These are phyloP conservation scores for Phenganax marumi DNA, from an alignment of 92 coral and sea anemone genomes.

Conservation along the genomic window DNA sequence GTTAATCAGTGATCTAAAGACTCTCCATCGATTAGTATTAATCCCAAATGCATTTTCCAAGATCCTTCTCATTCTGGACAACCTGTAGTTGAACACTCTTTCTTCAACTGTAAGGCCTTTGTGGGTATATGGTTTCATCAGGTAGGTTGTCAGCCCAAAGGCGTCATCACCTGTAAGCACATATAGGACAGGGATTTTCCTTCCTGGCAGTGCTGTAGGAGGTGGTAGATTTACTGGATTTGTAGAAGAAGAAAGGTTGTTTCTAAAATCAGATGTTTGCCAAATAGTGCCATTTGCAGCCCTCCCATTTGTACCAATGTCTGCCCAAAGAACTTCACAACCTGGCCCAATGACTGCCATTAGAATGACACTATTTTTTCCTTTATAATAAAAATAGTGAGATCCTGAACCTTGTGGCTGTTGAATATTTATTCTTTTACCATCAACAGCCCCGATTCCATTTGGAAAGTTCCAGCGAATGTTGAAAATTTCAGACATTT, in stretches of 20 bases:
- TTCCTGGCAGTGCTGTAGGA: slow-evolving; percentile 17
- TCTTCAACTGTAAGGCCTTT: slow-evolving; percentile 46
- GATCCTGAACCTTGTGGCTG: slow-evolving; percentile 33
- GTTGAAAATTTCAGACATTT: not conserved
- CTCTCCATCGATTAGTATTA: slow-evolving; percentile 43
- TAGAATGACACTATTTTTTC: slow-evolving; percentile 47
- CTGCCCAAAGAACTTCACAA: slow-evolving; percentile 55
- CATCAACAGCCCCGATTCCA: slow-evolving; percentile 42
- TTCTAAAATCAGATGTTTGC: slow-evolving; percentile 54
- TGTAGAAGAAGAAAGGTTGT: slow-evolving; percentile 29
- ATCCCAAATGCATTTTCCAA: slow-evolving; percentile 51
- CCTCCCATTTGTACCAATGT: slow-evolving; percentile 59
- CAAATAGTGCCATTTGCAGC: slow-evolving; percentile 55
- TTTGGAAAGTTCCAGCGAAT: slow-evolving; percentile 55
- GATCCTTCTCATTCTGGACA: slow-evolving; percentile 60
- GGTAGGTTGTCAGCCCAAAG: slow-evolving; percentile 46
- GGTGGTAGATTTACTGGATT: slow-evolving; percentile 47
- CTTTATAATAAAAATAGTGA: slow-evolving; percentile 47
- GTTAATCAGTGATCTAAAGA: slow-evolving; percentile 39
- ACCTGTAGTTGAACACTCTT: slow-evolving; percentile 59
- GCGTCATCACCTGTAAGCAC: slow-evolving; percentile 70
- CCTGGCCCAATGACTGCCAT: slow-evolving; percentile 58
- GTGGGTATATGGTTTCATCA: slow-evolving; percentile 58
- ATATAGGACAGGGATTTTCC: slow-evolving; percentile 45
- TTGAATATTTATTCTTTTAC: slow-evolving; percentile 15